Base-by-base conservation (phyloP, 2,888 invertebrate species). In the Mechanitis messenoides region DNA sequence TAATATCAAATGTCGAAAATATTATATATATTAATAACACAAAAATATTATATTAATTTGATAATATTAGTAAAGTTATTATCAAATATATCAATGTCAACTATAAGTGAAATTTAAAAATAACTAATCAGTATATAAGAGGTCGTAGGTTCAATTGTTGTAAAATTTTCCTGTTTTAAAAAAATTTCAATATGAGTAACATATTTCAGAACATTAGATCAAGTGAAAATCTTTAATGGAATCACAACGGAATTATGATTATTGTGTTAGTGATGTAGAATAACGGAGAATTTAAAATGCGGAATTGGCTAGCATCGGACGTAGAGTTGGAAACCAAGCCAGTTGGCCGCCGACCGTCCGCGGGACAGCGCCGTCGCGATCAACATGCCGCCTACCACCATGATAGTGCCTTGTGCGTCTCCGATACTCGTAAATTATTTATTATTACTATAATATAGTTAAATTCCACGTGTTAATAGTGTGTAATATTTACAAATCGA, bases 341-440 rank as follows among this genome's bases (percentile, higher is more conserved):
- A 86, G 89, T 90, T 84, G 83, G 83, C 83, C 80, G 86, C 78
- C 84, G 84, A 84, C 83, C 87, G 88, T 78, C 78, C 83, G 80
- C 76, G 77, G 84, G 83, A 82, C 78, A 83, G 83, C 84, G 87
- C 81, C 73, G 71, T 74, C 75, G 77, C 76, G 77, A 70, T 68
- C 74, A 77, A 75, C 83, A 90, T 90, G 90, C 90, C 90, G 80
- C 90, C 90, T 72, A 89, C 89, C 69, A 86, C 90, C 72, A 89
- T 88, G 86, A 84, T 90, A 78, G 89, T 90, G 80, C 88, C 86
- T 79, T 90, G 89, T 89, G 83, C 85, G 90, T 90, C 76, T 75
- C 67, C 66, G 71, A 69, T 62, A 63, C 71, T 72, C 71, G 71
- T 77, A 74, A 75, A 72, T 68, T 68, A 61, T 67, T 69, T 62